A percentile compares a stretch with the other conserved stretches of the same genome.
Evolutionary conservation across 2,797 vertebrate genomes (phyloP).

Genomic region (Karalla daura): DNA sequence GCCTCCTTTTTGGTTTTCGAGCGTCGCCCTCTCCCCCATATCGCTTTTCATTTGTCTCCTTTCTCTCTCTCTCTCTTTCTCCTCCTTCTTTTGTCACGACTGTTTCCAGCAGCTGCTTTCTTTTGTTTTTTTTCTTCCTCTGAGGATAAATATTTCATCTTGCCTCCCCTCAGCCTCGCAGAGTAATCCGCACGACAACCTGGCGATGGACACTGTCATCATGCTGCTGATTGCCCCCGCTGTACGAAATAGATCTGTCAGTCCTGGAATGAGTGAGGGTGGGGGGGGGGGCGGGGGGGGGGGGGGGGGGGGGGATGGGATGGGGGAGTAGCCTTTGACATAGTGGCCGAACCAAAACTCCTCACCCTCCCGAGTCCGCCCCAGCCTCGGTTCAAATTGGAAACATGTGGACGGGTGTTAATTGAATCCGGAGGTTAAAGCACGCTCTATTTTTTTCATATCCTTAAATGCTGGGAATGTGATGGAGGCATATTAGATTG

Average conservation of each 20-base stretch:
- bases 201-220: slow-evolving; percentile 47
- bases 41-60: slow-evolving; percentile 25
- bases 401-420: slow-evolving; percentile 65
- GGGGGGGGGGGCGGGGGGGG: neutral
- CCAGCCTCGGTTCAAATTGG: slow-evolving; percentile 56
- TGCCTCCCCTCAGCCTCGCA: slow-evolving; percentile 4
- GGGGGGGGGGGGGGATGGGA: slow-evolving; percentile 38
- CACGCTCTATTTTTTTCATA: slow-evolving; percentile 43
- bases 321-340: slow-evolving; percentile 30
- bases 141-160: slow-evolving; percentile 65
- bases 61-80: neutral
- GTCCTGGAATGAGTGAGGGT: too few species aligned
- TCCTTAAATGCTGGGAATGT: slow-evolving; percentile 61
- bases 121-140: too few species aligned
- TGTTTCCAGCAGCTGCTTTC: slow-evolving; percentile 45
- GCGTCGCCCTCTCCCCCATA: slow-evolving; percentile 2
- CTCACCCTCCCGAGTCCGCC: neutral
- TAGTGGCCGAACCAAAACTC: slow-evolving; percentile 1
- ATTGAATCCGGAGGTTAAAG: slow-evolving; percentile 62
- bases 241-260: slow-evolving; percentile 55
- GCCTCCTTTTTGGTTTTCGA: slow-evolving; percentile 5
- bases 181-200: slow-evolving; percentile 53
- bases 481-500: slow-evolving; percentile 58
- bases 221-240: slow-evolving; percentile 47
- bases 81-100: slow-evolving; percentile 10